Base-by-base conservation (phyloP, 2,888 invertebrate genomes). In the Geotrupes spiniger region DNA sequence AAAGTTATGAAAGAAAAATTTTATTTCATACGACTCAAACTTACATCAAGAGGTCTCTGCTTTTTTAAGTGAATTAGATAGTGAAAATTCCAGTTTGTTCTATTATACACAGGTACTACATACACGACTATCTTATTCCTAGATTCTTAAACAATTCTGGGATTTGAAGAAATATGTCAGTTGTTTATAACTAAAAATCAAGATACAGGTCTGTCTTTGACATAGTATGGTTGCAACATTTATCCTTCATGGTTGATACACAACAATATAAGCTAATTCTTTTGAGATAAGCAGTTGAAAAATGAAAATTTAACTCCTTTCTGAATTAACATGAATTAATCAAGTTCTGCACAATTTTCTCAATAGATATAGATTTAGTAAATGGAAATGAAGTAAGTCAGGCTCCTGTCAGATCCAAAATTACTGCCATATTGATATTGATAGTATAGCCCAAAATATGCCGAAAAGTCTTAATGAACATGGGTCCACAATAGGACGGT, bases 51-150 rank as follows among this genome's bases (percentile, higher is more conserved):
- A 48, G 28, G 51, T 45, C 31, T 26, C 49, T 46, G 50, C 51
- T 37, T 48, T 58, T 11, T 43, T 38, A 52, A 56, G 39, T 51
- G 53, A 56, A 45, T 52, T 58, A 54, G 53, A 56, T 42, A 58
- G 53, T 38, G 54, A 52, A 52, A 56, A 55, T 56, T 56, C 52
- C 12, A 53, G 54, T 47, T 52, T 55, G 41, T 52, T 50, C 10
- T 59, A 55, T 52, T 57, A 58, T 54, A 53, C 53, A 42, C 54
- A 54, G 44, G 54, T 58, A 47, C 51, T n/a, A n/a, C n/a, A n/a
- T n/a, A n/a, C 56, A 49, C 54, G 57, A 54, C 40, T 57, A 53
- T 56, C 49, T 28, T 52, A 49, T 39, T 55, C 53, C 43, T 56
- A 59, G 49, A 42, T 59, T 56, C 53, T 57, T 38, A 53, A 60